Evolutionary conservation across 2,888 invertebrate genomes (phyloP), one percentile per base, ranked within the genome.

Genomic region (Cotesia congregata): DNA sequence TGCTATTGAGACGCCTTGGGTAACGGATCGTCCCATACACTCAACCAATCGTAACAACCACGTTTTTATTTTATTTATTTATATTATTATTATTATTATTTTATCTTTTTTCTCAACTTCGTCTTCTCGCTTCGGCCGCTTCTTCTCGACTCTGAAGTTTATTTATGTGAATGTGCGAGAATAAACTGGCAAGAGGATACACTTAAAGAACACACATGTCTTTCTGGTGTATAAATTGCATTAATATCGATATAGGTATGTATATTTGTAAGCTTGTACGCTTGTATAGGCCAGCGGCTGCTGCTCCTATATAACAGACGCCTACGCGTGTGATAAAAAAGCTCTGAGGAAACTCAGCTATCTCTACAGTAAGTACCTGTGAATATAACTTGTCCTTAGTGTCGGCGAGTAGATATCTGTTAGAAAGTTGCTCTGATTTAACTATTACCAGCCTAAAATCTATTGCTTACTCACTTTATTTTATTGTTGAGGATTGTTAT

Each of bases 1-100:
- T 79, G 80, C 83, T 83, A 85, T 85, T 85, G 85, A 85, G 84
- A 84, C 83, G 84, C 84, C 84, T 80, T 80, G 74, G 80, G 84
- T 85, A 85, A 85, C 83, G 84, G 83, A 85, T 85, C 84, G 84
- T 74, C 79, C 83, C 80, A 84, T 85, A 83, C 82, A 83, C 82
- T 76, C 79, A 74, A 80, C 80, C 78, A 72, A 78, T 76, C 79
- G 79, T 80, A 77, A 72, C 78, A 70, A 76, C 76, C 60, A 59
- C 61, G 67, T 68, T 61, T 72, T 64, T 59, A 30, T 30, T 30
- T 30, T 30, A 30, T 30, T 30, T 30, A 30, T 30, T 30, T 30
- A 3, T 30, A 30, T 30, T 30, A 30, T 67, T 64, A 61, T 62
- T 20, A 39, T 50, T 67, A 50, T 6, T 73, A 50, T 50, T 64